These are phyloP conservation scores for Notolepis coatsorum DNA, from an alignment of 2,797 vertebrate species.

Conservation along the genomic window DNA sequence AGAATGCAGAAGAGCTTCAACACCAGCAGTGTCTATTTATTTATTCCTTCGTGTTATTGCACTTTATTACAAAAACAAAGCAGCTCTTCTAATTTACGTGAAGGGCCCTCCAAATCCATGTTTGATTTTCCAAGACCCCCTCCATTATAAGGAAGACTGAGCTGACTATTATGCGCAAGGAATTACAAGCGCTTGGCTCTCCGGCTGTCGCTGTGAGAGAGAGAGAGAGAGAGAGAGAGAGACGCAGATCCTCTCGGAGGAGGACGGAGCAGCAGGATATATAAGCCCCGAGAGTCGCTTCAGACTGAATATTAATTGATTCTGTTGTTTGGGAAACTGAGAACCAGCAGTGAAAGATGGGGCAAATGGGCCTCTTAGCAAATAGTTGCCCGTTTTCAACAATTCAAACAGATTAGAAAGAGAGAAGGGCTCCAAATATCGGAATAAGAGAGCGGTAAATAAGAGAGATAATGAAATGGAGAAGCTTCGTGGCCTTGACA, in stretches of 20 bases:
- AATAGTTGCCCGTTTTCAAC: too few relatives aligned
- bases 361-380: too few relatives aligned
- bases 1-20: slow-evolving; percentile 47
- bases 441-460: slow-evolving; percentile 3
- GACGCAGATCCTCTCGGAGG: slow-evolving; percentile 25
- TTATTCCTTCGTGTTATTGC: too few relatives aligned
- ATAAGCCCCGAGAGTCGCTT: background rate
- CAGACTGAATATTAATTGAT: background rate
- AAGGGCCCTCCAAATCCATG: slow-evolving; percentile 51
- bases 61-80: slow-evolving; percentile 49
- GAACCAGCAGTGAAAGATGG: too few relatives aligned
- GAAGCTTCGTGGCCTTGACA: background rate
- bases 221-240: slow-evolving; percentile 9
- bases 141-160: slow-evolving; percentile 38
- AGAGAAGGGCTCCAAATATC: background rate
- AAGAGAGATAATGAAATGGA: background rate
- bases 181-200: slow-evolving; percentile 36
- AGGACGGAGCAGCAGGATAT: slow-evolving; percentile 11
- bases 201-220: slow-evolving; percentile 28
- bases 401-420: background rate
- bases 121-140: slow-evolving; percentile 51
- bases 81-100: slow-evolving; percentile 54
- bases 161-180: slow-evolving; percentile 37
- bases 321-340: background rate
- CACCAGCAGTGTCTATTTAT: slow-evolving; percentile 35